Evolutionary conservation across 2,797 vertebrate species (phyloP).

Genomic region (Cygnus olor): DNA sequence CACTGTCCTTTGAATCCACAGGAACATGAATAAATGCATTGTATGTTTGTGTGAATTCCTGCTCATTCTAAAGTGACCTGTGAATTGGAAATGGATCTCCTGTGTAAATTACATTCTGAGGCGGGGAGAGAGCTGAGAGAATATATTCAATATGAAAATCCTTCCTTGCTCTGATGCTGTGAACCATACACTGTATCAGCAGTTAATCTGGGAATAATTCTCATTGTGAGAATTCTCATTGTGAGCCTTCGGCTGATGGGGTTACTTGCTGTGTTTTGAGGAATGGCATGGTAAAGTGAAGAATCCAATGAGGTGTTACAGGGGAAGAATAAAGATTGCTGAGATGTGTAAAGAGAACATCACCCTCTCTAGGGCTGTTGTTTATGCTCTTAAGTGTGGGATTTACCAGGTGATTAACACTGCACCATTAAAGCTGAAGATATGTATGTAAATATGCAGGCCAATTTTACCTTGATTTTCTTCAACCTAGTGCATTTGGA

Average conservation of each 20-base stretch:
- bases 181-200: background rate
- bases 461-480: background rate
- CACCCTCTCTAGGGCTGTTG: background rate
- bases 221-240: background rate
- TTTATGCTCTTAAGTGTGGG: background rate
- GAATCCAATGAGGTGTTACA: rapidly evolving
- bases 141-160: rapidly evolving
- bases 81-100: rapidly evolving
- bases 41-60: background rate
- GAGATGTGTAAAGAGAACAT: background rate
- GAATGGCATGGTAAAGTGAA: background rate
- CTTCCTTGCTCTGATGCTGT: background rate
- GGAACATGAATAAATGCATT: background rate
- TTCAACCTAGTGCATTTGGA: too few species aligned
- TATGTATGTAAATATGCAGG: rapidly evolving
- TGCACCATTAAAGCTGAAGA: background rate
- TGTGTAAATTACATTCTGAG: background rate
- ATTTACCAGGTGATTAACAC: background rate
- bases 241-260: background rate
- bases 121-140: background rate
- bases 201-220: background rate
- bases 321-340: background rate
- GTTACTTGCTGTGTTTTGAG: background rate
- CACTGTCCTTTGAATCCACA: background rate
- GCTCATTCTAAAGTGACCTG: background rate